A percentile compares a stretch with the other conserved stretches of the same genome.
These are phyloP conservation scores for Caerostris extrusa DNA, from an alignment of 1,140 invertebrate species.

Conservation along the genomic window DNA sequence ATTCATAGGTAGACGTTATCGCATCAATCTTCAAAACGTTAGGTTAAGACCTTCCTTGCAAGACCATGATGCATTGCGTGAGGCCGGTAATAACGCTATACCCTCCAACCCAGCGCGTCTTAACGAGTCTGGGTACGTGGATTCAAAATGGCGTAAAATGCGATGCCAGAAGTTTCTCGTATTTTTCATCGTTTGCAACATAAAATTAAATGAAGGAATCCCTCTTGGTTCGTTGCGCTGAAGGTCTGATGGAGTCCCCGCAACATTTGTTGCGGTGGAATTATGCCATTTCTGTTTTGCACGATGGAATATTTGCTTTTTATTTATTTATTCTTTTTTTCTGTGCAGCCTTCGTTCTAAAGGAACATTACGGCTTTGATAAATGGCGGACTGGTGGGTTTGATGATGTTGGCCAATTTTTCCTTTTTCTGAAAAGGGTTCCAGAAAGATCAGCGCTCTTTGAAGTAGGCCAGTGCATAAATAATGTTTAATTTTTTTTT, in stretches of 20 bases:
- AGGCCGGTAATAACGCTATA: conserved; percentile 19
- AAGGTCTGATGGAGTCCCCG: neutral
- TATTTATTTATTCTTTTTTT: neutral
- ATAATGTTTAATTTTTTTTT: neutral
- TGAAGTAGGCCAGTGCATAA: neutral
- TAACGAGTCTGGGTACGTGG: neutral
- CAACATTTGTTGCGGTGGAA: neutral
- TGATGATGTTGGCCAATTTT: neutral
- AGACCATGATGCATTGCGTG: conserved; percentile 48
- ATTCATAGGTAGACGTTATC: conserved; percentile 25
- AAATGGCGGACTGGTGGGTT: neutral
- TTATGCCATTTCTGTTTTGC: neutral
- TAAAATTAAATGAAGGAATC: conserved; percentile 49
- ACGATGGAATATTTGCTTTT: conserved; percentile 5
- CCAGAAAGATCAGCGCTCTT: neutral
- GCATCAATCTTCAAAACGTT: conserved; percentile 42
- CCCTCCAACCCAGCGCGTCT: neutral
- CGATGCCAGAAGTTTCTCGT: neutral
- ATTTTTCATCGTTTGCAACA: conserved; percentile 23
- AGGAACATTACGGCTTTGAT: neutral
- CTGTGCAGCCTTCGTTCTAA: neutral
- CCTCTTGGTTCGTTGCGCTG: neutral
- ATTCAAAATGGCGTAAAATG: conserved; percentile 9
- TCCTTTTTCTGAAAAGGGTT: neutral
- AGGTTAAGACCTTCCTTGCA: conserved; percentile 29